phyloP scores from a whole-genome alignment of 2,797 vertebrate species.

The Phoeniculus purpureus region DNA sequence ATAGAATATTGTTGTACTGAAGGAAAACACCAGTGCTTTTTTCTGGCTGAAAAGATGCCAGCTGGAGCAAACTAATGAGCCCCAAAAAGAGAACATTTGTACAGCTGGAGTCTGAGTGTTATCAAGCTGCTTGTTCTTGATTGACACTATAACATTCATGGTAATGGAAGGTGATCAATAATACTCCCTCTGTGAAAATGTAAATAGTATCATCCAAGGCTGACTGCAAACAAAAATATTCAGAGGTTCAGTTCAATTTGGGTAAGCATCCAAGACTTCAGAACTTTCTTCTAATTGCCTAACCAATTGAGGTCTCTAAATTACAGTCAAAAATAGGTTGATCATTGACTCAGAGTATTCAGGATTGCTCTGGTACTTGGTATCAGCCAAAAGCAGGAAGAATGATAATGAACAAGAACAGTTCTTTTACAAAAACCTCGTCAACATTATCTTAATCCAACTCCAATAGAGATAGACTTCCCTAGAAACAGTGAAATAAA shows the following conservation, averaged over 20 bases:
- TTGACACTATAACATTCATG: conserved; percentile 14
- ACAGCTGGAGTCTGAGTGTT: conserved; percentile 44
- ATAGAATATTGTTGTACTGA: not conserved
- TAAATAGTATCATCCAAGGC: not conserved
- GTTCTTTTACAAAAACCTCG: not conserved
- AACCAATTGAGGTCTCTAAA: not conserved
- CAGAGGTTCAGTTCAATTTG: not conserved
- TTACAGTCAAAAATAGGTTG: not conserved
- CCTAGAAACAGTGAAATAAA: not conserved
- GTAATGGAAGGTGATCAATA: conserved; percentile 36
- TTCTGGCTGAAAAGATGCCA: conserved; percentile 31
- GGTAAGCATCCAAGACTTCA: not conserved
- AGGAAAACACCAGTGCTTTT: not conserved
- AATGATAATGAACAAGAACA: not conserved
- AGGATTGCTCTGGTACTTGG: not conserved
- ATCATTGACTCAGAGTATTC: not conserved
- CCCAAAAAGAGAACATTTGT: conserved; percentile 38
- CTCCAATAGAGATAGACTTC: not conserved
- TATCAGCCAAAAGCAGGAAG: not conserved
- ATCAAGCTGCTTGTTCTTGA: conserved; percentile 40
- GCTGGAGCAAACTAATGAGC: conserved; percentile 46
- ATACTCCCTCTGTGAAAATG: conserved; percentile 13
- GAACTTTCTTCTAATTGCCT: not conserved
- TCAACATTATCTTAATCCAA: not conserved
- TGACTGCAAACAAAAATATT: not conserved